Evolutionary conservation across 1,140 invertebrate genomes (phyloP).

Genomic region (Oreohelix idahoensis): DNA sequence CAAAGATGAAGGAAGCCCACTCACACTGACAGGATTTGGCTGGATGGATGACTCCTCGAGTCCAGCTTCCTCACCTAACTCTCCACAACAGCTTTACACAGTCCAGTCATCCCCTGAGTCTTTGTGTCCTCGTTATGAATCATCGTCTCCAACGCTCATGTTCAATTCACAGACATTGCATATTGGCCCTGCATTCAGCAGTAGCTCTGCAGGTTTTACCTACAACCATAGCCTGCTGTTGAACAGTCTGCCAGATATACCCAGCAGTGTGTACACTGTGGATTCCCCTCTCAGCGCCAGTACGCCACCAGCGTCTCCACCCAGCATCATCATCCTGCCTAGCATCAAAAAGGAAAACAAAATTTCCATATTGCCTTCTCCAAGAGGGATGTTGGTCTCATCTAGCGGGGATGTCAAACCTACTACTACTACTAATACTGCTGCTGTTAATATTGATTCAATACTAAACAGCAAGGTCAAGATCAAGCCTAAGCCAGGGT

Average conservation of each 20-base stretch:
- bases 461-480: slow-evolving; percentile 60
- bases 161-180: not conserved
- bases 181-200: not conserved
- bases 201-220: not conserved
- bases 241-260: not conserved
- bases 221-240: not conserved
- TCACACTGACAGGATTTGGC: not conserved
- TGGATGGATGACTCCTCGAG: not conserved
- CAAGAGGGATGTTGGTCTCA: slow-evolving; percentile 31
- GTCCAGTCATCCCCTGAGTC: not conserved
- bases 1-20: slow-evolving; percentile 12
- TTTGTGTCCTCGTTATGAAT: not conserved
- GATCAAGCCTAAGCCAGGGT: slow-evolving; percentile 59
- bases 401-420: slow-evolving; percentile 22
- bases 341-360: not conserved
- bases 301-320: not conserved
- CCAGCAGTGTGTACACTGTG: not conserved
- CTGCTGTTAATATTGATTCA: slow-evolving; percentile 45
- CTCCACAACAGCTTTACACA: not conserved
- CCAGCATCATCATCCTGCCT: slow-evolving; percentile 19
- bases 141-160: not conserved
- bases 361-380: slow-evolving; percentile 15
- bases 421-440: not conserved
- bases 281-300: not conserved
- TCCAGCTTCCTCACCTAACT: not conserved